A percentile compares a stretch with the other conserved stretches of the same genome.
Evolutionary conservation across 2,888 invertebrate species (phyloP).

Genomic region (Catocala fraxini): DNA sequence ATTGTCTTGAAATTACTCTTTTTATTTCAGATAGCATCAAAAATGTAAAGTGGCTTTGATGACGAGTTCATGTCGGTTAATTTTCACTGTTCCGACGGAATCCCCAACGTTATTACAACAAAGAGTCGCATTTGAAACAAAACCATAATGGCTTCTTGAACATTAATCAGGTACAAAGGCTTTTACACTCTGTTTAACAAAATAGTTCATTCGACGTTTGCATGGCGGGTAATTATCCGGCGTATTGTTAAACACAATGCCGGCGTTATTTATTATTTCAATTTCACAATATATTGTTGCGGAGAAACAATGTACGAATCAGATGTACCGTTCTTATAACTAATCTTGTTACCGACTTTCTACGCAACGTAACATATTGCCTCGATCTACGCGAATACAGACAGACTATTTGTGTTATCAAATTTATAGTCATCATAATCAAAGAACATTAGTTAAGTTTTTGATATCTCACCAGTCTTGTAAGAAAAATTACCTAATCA

Average conservation of each 20-base stretch:
- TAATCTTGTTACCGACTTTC: conserved; percentile 36
- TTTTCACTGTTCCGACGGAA: neutral
- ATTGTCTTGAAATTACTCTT: conserved; percentile 34
- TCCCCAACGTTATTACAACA: conserved; percentile 34
- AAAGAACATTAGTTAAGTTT: too few relatives aligned
- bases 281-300: conserved; percentile 68
- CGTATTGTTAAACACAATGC: conserved; percentile 69
- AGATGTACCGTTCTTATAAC: conserved; percentile 38
- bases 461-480: too few relatives aligned
- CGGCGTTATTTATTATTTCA: conserved; percentile 66
- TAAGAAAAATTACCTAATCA: too few relatives aligned
- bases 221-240: conserved; percentile 71
- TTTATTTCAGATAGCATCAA: conserved; percentile 39
- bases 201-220: conserved; percentile 70
- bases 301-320: conserved; percentile 59
- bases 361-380: conserved; percentile 28
- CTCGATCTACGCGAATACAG: neutral
- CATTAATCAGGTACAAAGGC: conserved; percentile 65
- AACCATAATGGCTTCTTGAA: conserved; percentile 49
- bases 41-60: conserved; percentile 26
- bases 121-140: conserved; percentile 37
- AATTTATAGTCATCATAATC: neutral
- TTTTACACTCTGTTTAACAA: conserved; percentile 81
- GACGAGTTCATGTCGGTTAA: conserved; percentile 5
- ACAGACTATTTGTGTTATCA: conserved; percentile 26